Base-by-base conservation (phyloP, 1,140 invertebrate species). In the Scaptomyza montana region DNA sequence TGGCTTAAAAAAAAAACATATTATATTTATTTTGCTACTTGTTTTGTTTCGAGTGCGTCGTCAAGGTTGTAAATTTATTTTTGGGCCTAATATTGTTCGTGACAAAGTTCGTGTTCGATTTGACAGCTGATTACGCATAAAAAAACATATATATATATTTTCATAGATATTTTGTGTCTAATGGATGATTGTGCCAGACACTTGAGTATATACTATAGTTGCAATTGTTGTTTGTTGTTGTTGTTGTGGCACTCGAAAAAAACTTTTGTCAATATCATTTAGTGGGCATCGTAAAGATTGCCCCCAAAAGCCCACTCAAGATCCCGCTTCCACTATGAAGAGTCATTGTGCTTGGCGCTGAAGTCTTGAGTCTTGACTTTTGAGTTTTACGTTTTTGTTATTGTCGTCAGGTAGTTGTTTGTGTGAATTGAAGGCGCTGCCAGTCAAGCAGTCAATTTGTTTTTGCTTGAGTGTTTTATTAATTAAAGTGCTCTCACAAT, bases 281-380 rank as follows among this genome's bases (percentile, higher is more conserved):
- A 77, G 84, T 87, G 84, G 84, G 84, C 84, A 87, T 87, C 73
- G 84, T 87, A 87, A 87, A 89, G 82, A 87, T 87, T 87, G 82
- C 82, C 71, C 39, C 39, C 39, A 43, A 87, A 87, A 84, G 84
- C 74, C 84, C 84, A 89, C 82, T 87, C 78, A 79, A 87, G 69
- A 67, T 53, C 28, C 56, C 30, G 43, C 46, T n/a, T 30, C 79
- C 72, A 36, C 79, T 74, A 36, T 87, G 72, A 59, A 82, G 84
- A 89, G 84, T 81, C 74, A 89, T 82, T 82, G 78, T 78, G 78
- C 62, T 25, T 25, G 61, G 61, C 54, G 62, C 49, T 60, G 41
- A 39, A 33, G 59, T 13, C 47, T 62, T 51, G 46, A 21, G 60
- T 25, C 62, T 66, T 62, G 51, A 74, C 46, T 75, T 75, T 71